phyloP scores from a whole-genome alignment of 2,888 invertebrate genomes.

The Macaria notata region DNA sequence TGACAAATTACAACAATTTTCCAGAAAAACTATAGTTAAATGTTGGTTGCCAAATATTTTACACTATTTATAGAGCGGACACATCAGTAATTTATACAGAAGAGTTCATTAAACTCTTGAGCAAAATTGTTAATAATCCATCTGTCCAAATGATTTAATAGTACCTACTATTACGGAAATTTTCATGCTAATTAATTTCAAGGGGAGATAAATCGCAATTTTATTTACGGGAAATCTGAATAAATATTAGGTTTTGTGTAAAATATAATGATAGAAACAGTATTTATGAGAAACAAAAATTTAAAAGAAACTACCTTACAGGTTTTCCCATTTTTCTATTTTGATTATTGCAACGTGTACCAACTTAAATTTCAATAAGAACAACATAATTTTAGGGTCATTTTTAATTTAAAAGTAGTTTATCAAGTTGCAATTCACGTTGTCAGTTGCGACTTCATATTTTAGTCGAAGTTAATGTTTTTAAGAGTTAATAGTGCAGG shows the following conservation, averaged over 20 bases:
- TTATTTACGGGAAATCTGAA: no score
- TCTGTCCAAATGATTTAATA: conserved; percentile 8
- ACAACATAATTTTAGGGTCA: no score
- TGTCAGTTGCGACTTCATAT: conserved; percentile 11
- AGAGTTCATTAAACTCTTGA: conserved; percentile 15
- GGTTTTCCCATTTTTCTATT: not conserved
- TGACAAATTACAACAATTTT: conserved; percentile 9
- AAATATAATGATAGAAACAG: not conserved
- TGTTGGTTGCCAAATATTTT: conserved; percentile 9
- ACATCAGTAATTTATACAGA: conserved; percentile 10
- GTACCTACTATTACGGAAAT: conserved; percentile 1
- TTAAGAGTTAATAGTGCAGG: conserved; percentile 45
- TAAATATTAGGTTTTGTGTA: no score
- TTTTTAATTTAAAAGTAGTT: conserved; percentile 23
- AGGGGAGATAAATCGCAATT: not conserved
- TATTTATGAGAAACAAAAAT: not conserved
- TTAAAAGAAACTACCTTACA: not conserved
- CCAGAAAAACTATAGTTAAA: conserved; percentile 14
- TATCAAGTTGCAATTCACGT: conserved; percentile 39
- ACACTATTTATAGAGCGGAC: conserved; percentile 7
- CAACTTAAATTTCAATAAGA: not conserved
- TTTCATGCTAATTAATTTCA: not conserved
- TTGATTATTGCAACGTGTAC: not conserved
- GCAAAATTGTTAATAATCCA: conserved; percentile 4
- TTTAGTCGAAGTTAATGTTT: conserved; percentile 42